Evolutionary conservation across 2,888 invertebrate species (phyloP).

Genomic region (Athetis lepigone): DNA sequence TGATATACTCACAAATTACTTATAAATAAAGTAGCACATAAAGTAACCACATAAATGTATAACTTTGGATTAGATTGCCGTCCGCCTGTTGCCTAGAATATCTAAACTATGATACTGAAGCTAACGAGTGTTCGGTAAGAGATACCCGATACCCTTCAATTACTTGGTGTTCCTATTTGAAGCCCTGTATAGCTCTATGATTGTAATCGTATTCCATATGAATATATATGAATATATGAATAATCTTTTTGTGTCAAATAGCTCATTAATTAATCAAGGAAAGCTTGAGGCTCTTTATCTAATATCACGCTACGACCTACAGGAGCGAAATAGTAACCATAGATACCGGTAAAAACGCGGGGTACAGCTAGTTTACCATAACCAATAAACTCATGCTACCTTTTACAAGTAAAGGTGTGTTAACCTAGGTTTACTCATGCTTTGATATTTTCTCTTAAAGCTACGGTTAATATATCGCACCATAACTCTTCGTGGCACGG

Average conservation of each 20-base stretch:
- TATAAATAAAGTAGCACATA: constrained; percentile 2
- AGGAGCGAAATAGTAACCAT: no score
- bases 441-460: constrained; percentile 12
- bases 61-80: neutral
- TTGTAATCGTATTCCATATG: neutral
- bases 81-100: constrained; percentile 10
- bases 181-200: neutral
- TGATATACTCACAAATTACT: neutral
- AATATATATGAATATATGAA: no score
- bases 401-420: neutral
- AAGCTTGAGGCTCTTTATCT: no score
- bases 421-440: neutral
- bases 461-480: constrained; percentile 10
- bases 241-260: no score
- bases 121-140: neutral
- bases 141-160: constrained; percentile 2
- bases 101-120: neutral
- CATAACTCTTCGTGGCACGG: neutral
- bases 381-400: neutral
- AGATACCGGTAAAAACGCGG: no score
- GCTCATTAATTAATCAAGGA: no score
- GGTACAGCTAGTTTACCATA: neutral
- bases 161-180: constrained; percentile 3
- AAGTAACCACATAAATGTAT: neutral
- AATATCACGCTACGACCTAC: no score